Evolutionary conservation across 2,113 vertebrate genomes (phyloP).

Genomic region (Hemicordylus capensis): DNA sequence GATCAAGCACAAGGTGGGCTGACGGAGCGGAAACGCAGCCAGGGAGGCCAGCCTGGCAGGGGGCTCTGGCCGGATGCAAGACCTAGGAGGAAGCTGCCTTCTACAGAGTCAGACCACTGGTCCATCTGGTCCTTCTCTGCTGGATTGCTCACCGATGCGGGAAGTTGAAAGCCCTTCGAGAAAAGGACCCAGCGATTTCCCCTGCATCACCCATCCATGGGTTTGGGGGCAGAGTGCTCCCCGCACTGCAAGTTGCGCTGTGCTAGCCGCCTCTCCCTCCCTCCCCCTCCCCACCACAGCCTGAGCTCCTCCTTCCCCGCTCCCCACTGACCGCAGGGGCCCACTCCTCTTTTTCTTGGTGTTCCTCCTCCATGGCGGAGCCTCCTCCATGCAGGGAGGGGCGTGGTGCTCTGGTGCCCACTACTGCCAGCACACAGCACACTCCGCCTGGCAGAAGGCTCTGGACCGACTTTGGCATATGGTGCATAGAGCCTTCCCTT

Average conservation of each 20-base stretch:
- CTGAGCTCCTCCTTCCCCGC: not conserved
- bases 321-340: not conserved
- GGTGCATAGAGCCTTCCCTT: not conserved
- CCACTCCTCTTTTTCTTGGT: no score
- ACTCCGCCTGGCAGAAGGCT: not conserved
- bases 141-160: not conserved
- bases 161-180: not conserved
- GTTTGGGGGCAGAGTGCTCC: no score
- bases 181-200: not conserved
- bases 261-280: not conserved
- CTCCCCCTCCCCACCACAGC: not conserved
- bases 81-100: not conserved
- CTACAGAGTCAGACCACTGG: not conserved
- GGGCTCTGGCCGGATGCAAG: no score
- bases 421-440: not conserved
- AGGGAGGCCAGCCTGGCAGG: no score
- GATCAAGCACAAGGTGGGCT: not conserved
- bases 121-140: no score
- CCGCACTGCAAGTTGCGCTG: no score
- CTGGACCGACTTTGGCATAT: no score
- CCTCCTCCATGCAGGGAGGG: not conserved
- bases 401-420: not conserved
- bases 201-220: no score
- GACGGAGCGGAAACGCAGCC: no score
- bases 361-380: not conserved